A percentile compares a stretch with the other conserved stretches of the same genome.
phyloP scores from a whole-genome alignment of 2,888 invertebrate species.

The Cheilosia variabilis region DNA sequence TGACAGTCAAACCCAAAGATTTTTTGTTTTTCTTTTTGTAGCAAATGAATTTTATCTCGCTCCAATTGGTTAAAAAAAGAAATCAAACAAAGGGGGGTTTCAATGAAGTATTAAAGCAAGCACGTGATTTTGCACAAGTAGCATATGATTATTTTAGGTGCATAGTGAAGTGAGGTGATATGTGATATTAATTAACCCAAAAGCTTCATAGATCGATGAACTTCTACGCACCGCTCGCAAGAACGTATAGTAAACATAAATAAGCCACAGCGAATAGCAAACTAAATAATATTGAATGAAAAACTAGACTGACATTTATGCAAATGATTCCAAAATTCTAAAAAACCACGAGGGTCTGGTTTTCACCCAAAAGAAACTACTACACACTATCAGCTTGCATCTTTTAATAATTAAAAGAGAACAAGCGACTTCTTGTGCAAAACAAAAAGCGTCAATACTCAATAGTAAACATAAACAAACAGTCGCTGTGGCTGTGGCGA shows the following conservation, averaged over 20 bases:
- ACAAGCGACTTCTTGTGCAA: constrained; percentile 26
- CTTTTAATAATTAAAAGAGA: constrained; percentile 35
- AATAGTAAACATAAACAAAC: constrained; percentile 74
- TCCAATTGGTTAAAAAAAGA: constrained; percentile 11
- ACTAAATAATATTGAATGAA: not conserved
- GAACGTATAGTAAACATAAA: constrained; percentile 12
- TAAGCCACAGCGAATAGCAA: not conserved
- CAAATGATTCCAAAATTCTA: not conserved
- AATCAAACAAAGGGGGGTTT: constrained; percentile 16
- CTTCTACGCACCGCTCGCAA: not conserved
- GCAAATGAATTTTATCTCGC: constrained; percentile 7
- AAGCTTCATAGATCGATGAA: constrained; percentile 68
- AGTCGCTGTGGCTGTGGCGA: constrained; percentile 45
- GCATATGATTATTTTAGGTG: not conserved
- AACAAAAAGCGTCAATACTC: constrained; percentile 48
- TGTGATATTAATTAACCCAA: constrained; percentile 51
- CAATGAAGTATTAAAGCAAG: constrained; percentile 32
- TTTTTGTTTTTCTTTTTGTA: not conserved
- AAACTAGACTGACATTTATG: not conserved
- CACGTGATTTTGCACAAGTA: constrained; percentile 61
- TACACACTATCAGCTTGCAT: constrained; percentile 16
- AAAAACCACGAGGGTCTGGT: constrained; percentile 8
- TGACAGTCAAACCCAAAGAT: not conserved
- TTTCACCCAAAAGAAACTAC: not conserved
- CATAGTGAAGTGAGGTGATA: not conserved